Evolutionary conservation across 2,797 vertebrate genomes (phyloP).

Genomic region (Aulostomus chinensis): DNA sequence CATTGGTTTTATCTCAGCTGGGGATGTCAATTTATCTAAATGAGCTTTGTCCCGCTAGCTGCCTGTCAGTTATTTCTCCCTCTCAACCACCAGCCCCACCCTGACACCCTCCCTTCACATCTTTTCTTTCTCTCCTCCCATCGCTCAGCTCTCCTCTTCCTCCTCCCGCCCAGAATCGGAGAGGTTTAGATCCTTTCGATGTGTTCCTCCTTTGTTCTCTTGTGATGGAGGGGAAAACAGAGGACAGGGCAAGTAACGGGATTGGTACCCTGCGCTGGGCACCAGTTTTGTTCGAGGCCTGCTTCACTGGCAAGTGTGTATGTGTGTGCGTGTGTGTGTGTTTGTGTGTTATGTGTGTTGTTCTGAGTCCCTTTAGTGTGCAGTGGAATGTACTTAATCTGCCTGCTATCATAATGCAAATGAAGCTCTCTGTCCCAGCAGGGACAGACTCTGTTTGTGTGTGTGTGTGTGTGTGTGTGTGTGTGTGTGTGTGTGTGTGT

Average conservation of each 20-base stretch:
- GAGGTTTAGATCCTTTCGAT: slow-evolving; percentile 68
- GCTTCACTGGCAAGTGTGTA: slow-evolving; percentile 62
- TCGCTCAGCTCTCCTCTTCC: slow-evolving; percentile 77
- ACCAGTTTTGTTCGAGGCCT: slow-evolving; percentile 90
- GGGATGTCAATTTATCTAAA: slow-evolving; percentile 94
- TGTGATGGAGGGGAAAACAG: slow-evolving; percentile 41
- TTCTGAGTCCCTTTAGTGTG: slow-evolving; percentile 93
- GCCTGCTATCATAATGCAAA: slow-evolving; percentile 92
- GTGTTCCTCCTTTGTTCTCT: slow-evolving; percentile 71
- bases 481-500: slow-evolving; percentile 32
- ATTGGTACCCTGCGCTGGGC: slow-evolving; percentile 90
- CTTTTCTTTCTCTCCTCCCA: slow-evolving; percentile 60
- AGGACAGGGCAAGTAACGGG: slow-evolving; percentile 88
- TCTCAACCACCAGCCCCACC: slow-evolving; percentile 56
- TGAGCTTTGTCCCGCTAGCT: slow-evolving; percentile 88
- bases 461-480: slow-evolving; percentile 21
- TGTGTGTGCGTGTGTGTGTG: slow-evolving; percentile 29
- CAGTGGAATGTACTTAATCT: slow-evolving; percentile 97
- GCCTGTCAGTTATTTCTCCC: slow-evolving; percentile 83
- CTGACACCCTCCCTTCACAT: slow-evolving; percentile 49
- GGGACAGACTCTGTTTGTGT: slow-evolving; percentile 29
- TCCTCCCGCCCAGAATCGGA: slow-evolving; percentile 53
- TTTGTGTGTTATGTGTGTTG: slow-evolving; percentile 52
- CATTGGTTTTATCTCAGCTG: slow-evolving; percentile 95
- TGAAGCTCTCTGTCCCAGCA: slow-evolving; percentile 78